Evolutionary conservation across 2,888 invertebrate genomes (phyloP).

Genomic region (Rhagonycha lutea): DNA sequence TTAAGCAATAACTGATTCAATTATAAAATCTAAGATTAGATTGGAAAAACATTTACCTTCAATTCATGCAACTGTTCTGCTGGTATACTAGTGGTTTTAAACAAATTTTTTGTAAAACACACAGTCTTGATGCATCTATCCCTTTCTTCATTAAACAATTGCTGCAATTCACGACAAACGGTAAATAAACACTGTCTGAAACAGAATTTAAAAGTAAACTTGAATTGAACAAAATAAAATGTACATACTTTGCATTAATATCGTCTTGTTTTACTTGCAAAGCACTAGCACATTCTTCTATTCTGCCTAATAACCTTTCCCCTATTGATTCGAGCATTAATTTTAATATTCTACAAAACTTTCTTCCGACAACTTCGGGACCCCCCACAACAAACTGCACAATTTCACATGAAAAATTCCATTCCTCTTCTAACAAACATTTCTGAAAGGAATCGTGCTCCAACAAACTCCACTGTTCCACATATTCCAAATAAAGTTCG

Average conservation of each 20-base stretch:
- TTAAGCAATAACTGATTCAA: too few relatives aligned
- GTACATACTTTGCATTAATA: constrained; percentile 43
- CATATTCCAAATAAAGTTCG: constrained; percentile 83
- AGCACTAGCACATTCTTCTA: constrained; percentile 50
- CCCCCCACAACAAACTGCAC: constrained; percentile 79
- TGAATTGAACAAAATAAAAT: constrained; percentile 32
- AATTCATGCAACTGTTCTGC: constrained; percentile 33
- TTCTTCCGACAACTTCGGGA: constrained; percentile 72
- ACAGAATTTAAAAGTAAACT: background rate
- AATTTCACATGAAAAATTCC: constrained; percentile 81
- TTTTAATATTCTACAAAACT: constrained; percentile 68
- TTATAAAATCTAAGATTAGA: background rate
- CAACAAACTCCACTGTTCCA: constrained; percentile 79
- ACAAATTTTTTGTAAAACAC: constrained; percentile 78
- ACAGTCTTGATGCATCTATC: constrained; percentile 81
- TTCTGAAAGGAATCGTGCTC: constrained; percentile 70
- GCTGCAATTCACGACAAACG: constrained; percentile 79
- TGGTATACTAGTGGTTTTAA: constrained; percentile 36
- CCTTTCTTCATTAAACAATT: constrained; percentile 75
- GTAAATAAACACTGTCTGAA: constrained; percentile 61
- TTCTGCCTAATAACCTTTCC: constrained; percentile 54
- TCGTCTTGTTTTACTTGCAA: constrained; percentile 46
- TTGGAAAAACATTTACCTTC: constrained; percentile 24
- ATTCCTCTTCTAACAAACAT: constrained; percentile 82
- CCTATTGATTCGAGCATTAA: constrained; percentile 57